phyloP scores from a whole-genome alignment of 1,140 invertebrate species.

The Drosophila miranda region DNA sequence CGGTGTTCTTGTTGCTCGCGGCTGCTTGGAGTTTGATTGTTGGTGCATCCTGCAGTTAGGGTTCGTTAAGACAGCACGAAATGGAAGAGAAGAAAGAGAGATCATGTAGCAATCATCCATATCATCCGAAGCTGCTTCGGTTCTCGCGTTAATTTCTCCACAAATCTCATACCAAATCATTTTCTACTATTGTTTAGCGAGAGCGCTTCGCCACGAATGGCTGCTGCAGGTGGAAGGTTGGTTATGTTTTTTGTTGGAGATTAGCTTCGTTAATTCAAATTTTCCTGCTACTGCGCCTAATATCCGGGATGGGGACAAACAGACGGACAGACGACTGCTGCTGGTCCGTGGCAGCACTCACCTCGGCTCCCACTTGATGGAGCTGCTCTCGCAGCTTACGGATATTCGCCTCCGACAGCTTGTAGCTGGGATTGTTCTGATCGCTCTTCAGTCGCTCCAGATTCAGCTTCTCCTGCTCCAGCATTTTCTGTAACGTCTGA shows the following conservation, averaged over 20 bases:
- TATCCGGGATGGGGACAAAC: too few relatives aligned
- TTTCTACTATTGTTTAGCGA: too few relatives aligned
- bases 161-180: slow-evolving; percentile 7
- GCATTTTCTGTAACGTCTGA: slow-evolving; percentile 90
- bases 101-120: slow-evolving; percentile 29
- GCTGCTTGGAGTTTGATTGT: slow-evolving; percentile 67
- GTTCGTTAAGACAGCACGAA: slow-evolving; percentile 39
- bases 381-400: slow-evolving; percentile 79
- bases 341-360: slow-evolving; percentile 38
- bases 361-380: slow-evolving; percentile 78
- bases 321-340: too few relatives aligned
- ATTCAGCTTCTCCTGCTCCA: slow-evolving; percentile 90
- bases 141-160: background rate
- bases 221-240: too few relatives aligned
- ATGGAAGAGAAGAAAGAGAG: slow-evolving; percentile 50
- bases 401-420: slow-evolving; percentile 79
- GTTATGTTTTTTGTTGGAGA: too few relatives aligned
- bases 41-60: slow-evolving; percentile 69
- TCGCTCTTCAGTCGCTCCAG: slow-evolving; percentile 86
- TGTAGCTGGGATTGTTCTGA: slow-evolving; percentile 77
- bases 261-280: too few relatives aligned
- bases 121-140: slow-evolving; percentile 1
- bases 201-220: too few relatives aligned
- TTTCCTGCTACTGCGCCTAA: too few relatives aligned
- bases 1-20: slow-evolving; percentile 68